Conservation (phyloP, 2,888 invertebrate species). For the Lydus trimaculatus region DNA sequence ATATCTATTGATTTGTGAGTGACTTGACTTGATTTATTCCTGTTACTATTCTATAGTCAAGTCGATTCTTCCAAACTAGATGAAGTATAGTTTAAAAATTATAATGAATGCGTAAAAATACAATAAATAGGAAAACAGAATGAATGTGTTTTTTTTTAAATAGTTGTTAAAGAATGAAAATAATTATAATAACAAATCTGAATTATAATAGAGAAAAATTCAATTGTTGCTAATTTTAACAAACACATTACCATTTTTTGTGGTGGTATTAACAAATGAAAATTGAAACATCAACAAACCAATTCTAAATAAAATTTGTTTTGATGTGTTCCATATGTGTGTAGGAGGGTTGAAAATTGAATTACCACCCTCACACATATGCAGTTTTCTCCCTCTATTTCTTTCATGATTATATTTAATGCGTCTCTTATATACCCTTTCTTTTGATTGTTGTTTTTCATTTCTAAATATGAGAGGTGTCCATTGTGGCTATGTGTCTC, state of each 20-base stretch:
- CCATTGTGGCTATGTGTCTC: constrained; percentile 41
- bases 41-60: too few relatives aligned
- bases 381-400: background rate
- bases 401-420: background rate
- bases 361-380: background rate
- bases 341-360: background rate
- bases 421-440: background rate
- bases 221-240: background rate
- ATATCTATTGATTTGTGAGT: too few relatives aligned
- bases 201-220: background rate
- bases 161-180: background rate
- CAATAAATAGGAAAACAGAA: too few relatives aligned
- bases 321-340: background rate
- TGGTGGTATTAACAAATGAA: background rate
- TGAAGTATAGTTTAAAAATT: background rate
- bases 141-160: background rate
- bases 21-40: too few relatives aligned
- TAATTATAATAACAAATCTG: background rate
- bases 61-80: too few relatives aligned
- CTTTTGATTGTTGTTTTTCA: background rate
- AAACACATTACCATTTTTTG: background rate
- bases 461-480: background rate
- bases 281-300: background rate
- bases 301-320: background rate
- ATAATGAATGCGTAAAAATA: background rate